A percentile compares a stretch with the other conserved stretches of the same genome.
phyloP scores from a whole-genome alignment of 2,797 vertebrate genomes.

The Loriculus beryllinus region DNA sequence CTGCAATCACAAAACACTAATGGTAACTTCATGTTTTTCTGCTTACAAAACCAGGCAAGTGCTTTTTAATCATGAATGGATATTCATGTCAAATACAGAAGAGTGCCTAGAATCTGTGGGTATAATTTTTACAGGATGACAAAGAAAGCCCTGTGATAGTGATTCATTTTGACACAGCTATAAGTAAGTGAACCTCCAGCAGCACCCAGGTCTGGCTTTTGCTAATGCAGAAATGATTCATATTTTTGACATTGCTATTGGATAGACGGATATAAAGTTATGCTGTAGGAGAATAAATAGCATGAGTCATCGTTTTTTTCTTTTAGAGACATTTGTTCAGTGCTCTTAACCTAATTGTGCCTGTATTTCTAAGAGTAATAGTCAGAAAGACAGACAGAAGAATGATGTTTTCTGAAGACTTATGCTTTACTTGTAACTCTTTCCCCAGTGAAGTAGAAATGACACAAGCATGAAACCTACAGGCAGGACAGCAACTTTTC shows the following conservation, averaged over 20 bases:
- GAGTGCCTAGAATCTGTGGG: not conserved
- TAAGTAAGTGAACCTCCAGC: rapidly evolving
- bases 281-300: not conserved
- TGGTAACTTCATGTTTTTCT: not conserved
- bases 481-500: not conserved
- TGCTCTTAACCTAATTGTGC: not conserved
- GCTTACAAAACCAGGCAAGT: not conserved
- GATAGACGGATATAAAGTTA: not conserved
- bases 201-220: not conserved
- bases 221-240: not conserved
- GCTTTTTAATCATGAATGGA: not conserved
- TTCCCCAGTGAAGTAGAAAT: not conserved
- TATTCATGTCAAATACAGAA: not conserved
- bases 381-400: not conserved
- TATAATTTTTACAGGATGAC: rapidly evolving
- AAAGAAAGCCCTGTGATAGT: rapidly evolving
- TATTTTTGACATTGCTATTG: not conserved
- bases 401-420: not conserved
- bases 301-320: not conserved
- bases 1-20: not conserved
- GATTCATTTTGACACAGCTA: not conserved
- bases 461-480: not conserved
- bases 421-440: not conserved
- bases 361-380: not conserved
- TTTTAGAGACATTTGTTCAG: not conserved